These are phyloP conservation scores for Larimichthys crocea DNA, from an alignment of 2,113 vertebrate species.

Conservation along the genomic window DNA sequence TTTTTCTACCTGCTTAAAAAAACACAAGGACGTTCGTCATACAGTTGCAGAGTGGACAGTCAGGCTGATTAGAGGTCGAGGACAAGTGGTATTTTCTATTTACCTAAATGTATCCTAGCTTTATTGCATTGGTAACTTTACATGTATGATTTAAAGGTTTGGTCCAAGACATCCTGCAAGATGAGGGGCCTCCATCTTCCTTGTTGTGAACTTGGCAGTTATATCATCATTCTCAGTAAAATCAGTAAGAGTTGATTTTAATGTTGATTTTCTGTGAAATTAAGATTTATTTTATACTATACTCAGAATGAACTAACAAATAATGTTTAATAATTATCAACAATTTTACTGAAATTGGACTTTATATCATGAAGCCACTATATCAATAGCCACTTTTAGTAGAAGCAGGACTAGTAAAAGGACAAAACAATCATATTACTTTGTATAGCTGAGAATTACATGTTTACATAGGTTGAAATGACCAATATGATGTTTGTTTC, in stretches of 20 bases:
- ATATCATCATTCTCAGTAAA: neutral
- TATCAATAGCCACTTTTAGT: no score
- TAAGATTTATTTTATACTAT: neutral
- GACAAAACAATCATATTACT: neutral
- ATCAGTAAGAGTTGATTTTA: neutral
- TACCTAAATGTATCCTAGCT: no score
- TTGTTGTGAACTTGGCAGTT: conserved; percentile 42
- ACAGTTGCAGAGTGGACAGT: neutral
- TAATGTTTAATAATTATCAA: neutral
- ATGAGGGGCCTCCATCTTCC: conserved; percentile 26
- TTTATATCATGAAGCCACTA: neutral
- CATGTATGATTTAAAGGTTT: neutral
- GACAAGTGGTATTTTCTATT: neutral
- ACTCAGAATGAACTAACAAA: no score
- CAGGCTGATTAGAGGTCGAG: neutral
- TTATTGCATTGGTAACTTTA: neutral
- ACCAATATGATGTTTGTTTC: neutral
- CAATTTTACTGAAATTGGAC: neutral
- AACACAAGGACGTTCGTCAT: neutral
- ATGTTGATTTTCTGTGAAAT: neutral
- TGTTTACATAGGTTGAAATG: neutral
- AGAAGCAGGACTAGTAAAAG: neutral
- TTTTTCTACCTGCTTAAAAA: no score
- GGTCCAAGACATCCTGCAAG: neutral
- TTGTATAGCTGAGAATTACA: neutral